Conservation (phyloP, 2,888 invertebrate species). For the Dendrolimus pini region DNA sequence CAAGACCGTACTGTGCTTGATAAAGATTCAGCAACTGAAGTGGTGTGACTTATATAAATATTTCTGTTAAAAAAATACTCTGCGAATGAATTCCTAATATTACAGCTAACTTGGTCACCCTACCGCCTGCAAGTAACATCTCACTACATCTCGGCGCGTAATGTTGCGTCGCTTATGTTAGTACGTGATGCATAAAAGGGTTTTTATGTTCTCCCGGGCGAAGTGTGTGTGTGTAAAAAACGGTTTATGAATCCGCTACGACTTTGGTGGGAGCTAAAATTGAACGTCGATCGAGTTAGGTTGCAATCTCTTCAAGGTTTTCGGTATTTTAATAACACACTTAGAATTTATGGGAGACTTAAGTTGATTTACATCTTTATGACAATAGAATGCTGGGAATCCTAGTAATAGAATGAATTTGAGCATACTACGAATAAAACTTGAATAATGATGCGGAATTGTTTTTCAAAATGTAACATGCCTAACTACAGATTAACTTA, state of each 20-base stretch:
- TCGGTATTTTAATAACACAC: not conserved
- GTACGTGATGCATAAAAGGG: slow-evolving; percentile 43
- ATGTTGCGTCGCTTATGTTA: slow-evolving; percentile 43
- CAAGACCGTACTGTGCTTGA: too few relatives aligned
- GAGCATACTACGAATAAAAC: too few relatives aligned
- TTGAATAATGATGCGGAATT: too few relatives aligned
- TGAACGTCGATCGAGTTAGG: slow-evolving; percentile 28
- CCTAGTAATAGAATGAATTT: too few relatives aligned
- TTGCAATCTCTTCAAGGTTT: slow-evolving; percentile 14
- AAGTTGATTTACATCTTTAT: too few relatives aligned
- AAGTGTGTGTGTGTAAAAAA: slow-evolving; percentile 13
- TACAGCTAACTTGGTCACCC: slow-evolving; percentile 2
- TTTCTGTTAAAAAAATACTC: too few relatives aligned
- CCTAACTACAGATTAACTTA: too few relatives aligned
- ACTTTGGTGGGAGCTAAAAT: slow-evolving; percentile 20
- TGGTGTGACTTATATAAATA: too few relatives aligned
- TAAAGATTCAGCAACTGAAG: too few relatives aligned
- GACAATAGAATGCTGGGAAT: too few relatives aligned
- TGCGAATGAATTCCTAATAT: too few relatives aligned
- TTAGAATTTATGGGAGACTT: not conserved
- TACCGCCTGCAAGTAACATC: slow-evolving; percentile 12
- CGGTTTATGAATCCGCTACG: slow-evolving; percentile 20
- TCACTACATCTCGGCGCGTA: slow-evolving; percentile 18
- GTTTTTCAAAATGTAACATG: too few relatives aligned
- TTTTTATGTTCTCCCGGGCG: slow-evolving; percentile 29